Percentiles rank a stretch among this genome's conserved stretches.
These are phyloP conservation scores for Apamea epomidion DNA, from an alignment of 2,888 invertebrate species.

Conservation along the genomic window DNA sequence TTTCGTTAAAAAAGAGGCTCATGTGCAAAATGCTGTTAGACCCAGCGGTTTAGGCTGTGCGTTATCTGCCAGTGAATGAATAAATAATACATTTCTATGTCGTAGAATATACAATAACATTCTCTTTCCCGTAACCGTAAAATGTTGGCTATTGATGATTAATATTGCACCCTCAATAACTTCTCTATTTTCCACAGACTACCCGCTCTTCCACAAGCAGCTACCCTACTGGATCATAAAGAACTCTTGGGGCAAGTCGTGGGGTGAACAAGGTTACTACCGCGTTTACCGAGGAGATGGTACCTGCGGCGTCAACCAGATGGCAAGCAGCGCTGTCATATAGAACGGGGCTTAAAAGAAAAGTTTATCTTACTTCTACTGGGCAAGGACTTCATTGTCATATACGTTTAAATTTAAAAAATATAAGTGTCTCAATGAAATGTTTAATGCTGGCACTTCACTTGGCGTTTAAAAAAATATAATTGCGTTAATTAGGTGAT, in stretches of 20 bases:
- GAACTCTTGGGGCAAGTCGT: slow-evolving; percentile 97
- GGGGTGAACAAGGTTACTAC: slow-evolving; percentile 99
- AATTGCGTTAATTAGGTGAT: background rate
- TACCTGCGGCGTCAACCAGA: slow-evolving; percentile 97
- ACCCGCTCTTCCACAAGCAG: slow-evolving; percentile 94
- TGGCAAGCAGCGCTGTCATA: slow-evolving; percentile 95
- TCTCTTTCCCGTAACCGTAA: background rate
- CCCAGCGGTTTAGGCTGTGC: too few species aligned
- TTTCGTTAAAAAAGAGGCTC: background rate
- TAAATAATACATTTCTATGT: background rate
- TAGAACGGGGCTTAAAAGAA: slow-evolving; percentile 59
- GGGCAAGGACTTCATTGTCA: background rate
- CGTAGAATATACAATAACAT: background rate
- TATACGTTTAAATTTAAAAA: background rate
- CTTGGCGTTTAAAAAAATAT: background rate
- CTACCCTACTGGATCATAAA: slow-evolving; percentile 98
- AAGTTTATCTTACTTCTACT: background rate
- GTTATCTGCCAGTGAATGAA: background rate
- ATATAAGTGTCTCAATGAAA: background rate
- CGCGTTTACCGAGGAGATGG: slow-evolving; percentile 98
- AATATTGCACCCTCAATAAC: background rate
- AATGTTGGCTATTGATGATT: background rate
- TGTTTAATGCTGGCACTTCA: background rate
- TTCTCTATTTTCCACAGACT: slow-evolving; percentile 87
- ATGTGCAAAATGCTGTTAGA: background rate